phyloP scores from a whole-genome alignment of 2,113 vertebrate genomes.

The Syngnathus typhle region DNA sequence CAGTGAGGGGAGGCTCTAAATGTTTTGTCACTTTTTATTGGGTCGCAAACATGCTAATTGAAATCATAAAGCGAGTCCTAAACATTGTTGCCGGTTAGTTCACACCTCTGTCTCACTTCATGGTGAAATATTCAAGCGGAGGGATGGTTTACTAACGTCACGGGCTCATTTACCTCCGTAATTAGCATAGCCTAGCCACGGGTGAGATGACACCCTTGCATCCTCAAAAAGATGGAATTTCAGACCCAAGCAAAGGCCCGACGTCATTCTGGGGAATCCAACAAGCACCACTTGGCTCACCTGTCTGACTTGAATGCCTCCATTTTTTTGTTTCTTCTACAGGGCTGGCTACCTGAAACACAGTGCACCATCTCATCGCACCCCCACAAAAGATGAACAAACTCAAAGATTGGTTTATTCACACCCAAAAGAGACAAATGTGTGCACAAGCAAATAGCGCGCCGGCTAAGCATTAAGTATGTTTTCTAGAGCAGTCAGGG shows the following conservation, averaged over 20 bases:
- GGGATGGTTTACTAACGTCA: slow-evolving; percentile 48
- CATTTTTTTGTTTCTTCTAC: slow-evolving; percentile 38
- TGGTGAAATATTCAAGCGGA: slow-evolving; percentile 67
- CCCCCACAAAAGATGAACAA: slow-evolving; percentile 42
- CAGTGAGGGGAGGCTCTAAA: too few species aligned
- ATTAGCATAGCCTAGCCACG: slow-evolving; percentile 49
- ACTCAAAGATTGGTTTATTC: not conserved
- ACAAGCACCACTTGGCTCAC: slow-evolving; percentile 58
- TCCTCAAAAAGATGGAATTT: slow-evolving; percentile 60
- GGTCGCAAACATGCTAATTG: too few species aligned
- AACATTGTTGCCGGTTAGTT: slow-evolving; percentile 9
- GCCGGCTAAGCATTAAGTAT: too few species aligned
- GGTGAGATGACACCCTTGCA: slow-evolving; percentile 46
- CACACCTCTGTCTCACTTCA: slow-evolving; percentile 43
- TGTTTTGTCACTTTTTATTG: too few species aligned
- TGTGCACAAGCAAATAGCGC: slow-evolving; percentile 3
- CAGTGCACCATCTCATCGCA: slow-evolving; percentile 60
- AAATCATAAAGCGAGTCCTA: too few species aligned
- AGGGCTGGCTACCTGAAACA: slow-evolving; percentile 64
- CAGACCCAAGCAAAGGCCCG: slow-evolving; percentile 46
- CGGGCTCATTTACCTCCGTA: slow-evolving; percentile 42
- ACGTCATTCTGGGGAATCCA: slow-evolving; percentile 26
- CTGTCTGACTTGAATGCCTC: slow-evolving; percentile 71
- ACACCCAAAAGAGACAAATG: not conserved
- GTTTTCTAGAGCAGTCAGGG: slow-evolving; percentile 43